Evolutionary conservation across 2,113 vertebrate genomes (phyloP), one percentile per base, ranked within the genome.

Genomic region (Lampris megalopsis): DNA sequence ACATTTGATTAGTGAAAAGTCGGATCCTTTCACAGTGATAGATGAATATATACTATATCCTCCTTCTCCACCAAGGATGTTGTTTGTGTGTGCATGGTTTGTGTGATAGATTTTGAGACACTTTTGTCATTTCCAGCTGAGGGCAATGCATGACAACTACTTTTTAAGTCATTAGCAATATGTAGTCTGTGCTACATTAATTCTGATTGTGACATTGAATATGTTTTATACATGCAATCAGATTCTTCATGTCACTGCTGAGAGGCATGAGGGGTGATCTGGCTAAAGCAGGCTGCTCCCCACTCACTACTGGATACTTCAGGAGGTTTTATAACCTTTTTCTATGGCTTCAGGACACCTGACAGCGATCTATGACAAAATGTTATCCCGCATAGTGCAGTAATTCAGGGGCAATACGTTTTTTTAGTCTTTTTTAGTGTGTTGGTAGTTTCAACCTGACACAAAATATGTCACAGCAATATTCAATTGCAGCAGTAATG

Each of bases 1-100:
- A 85, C 91, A 86, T 90, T 85, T 94, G 92, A 94, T 93, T 93
- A 95, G 91, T 82, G 83, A 90, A 83, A 87, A 89, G 91, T 71
- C 71, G 82, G 91, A 84, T 82, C 71, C 80, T 89, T 86, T 91
- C 92, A 90, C 86, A 61, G 74, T 64, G 71, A 90, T 85, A 89
- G 89, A 93, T 89, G 87, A 88, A 91, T 82, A 91, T 75, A 71
- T 82, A 78, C 68, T 72, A 71, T 82, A 78, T 67, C 71, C 71
- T 61, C 62, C 35, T 47, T 66, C 9, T 38, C 45, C 71, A 68
- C 75, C 83, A 72, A 86, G 68, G 74, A 57, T 77, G 74, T 58
- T 63, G 60, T 24, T 40, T 45, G 60, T 62, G 41, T 62, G 60
- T 62, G 59, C 13, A 2, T 61, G n/a, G 59, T 62, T 10, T 78